These are phyloP conservation scores for Drosophila parvula DNA, from an alignment of 1,140 invertebrate species.

Conservation along the genomic window DNA sequence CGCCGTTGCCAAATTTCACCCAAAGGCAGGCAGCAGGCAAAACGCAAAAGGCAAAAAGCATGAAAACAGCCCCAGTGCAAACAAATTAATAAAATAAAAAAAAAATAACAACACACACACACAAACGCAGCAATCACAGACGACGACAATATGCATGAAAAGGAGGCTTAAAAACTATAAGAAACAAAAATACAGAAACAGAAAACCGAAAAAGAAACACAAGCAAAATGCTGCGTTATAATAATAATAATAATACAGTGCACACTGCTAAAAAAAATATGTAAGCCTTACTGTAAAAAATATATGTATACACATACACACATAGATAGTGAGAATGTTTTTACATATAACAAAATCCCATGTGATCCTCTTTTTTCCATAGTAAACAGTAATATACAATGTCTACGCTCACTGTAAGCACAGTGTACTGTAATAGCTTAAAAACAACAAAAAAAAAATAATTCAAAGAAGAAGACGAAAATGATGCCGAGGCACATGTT, in stretches of 20 bases:
- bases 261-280: conserved; percentile 25
- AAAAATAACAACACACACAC: conserved; percentile 52
- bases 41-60: conserved; percentile 37
- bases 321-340: no score
- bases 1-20: conserved; percentile 45
- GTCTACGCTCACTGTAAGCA: conserved; percentile 8
- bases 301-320: no score
- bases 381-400: neutral
- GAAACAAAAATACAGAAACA: conserved; percentile 27
- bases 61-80: conserved; percentile 49
- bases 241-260: conserved; percentile 58
- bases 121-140: conserved; percentile 18
- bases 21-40: conserved; percentile 31
- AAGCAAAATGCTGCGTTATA: conserved; percentile 49
- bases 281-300: conserved; percentile 14
- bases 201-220: conserved; percentile 12
- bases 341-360: no score
- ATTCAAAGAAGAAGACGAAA: conserved; percentile 48
- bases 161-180: conserved; percentile 43
- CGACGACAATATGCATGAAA: conserved; percentile 32
- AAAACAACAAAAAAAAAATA: conserved; percentile 46
- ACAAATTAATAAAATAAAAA: conserved; percentile 54
- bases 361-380: neutral
- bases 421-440: conserved; percentile 46
- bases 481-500: conserved; percentile 49